Conservation (phyloP, 2,888 invertebrate species). For the Brenthis ino region DNA sequence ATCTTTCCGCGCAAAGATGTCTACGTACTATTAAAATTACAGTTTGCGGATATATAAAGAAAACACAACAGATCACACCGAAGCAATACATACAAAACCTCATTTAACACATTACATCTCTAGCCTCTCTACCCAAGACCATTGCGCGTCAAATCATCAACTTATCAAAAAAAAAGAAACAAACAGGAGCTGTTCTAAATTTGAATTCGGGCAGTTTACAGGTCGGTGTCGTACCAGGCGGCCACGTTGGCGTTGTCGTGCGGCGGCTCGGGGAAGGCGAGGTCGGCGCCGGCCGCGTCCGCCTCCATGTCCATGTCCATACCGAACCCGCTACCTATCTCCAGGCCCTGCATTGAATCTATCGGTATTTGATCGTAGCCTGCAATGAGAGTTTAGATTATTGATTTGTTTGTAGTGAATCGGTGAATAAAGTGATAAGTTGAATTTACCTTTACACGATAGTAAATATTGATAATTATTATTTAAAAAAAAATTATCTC, state of each 20-base stretch:
- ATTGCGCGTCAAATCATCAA: no score
- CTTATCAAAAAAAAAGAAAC: background rate
- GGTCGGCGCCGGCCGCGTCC: conserved; percentile 90
- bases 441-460: background rate
- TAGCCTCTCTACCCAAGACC: no score
- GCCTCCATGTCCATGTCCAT: conserved; percentile 94
- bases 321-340: conserved; percentile 93
- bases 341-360: conserved; percentile 97
- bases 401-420: background rate
- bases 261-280: conserved; percentile 90
- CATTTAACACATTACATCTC: background rate
- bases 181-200: background rate
- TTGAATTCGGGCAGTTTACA: conserved; percentile 76
- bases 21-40: no score
- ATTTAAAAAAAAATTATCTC: background rate
- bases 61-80: no score
- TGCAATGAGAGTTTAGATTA: conserved; percentile 55
- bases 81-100: background rate
- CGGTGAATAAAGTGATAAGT: background rate
- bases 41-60: no score
- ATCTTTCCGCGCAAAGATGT: no score
- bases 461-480: background rate
- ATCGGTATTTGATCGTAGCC: conserved; percentile 99
- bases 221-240: conserved; percentile 98
- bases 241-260: conserved; percentile 95